Conservation (phyloP, 2,113 vertebrate genomes). For the Eulemur macaco region DNA sequence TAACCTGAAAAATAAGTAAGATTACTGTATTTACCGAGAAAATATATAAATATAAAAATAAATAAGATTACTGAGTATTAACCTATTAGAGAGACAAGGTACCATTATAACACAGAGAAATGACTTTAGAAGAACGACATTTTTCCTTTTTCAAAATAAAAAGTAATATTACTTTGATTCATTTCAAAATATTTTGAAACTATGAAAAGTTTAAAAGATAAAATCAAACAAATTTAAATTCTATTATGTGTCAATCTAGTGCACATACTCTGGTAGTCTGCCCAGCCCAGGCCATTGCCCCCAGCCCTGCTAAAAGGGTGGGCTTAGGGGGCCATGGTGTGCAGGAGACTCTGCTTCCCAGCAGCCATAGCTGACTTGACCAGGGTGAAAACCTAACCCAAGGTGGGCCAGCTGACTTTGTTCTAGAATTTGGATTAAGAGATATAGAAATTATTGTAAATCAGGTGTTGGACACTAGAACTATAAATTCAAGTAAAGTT, state of each 20-base stretch:
- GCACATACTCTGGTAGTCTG: neutral
- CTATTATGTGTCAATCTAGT: neutral
- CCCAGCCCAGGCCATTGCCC: neutral
- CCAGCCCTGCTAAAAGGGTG: neutral
- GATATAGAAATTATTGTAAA: neutral
- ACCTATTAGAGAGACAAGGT: neutral
- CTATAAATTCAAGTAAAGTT: neutral
- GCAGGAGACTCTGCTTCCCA: neutral
- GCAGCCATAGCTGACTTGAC: neutral
- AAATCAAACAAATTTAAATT: neutral
- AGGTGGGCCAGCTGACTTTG: neutral
- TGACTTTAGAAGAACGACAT: neutral
- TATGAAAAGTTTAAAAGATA: neutral
- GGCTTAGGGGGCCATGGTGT: neutral
- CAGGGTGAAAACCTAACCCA: neutral
- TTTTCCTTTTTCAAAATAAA: neutral
- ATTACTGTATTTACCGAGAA: neutral
- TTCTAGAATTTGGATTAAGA: neutral
- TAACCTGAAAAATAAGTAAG: slow-evolving; percentile 85
- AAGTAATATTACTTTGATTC: neutral
- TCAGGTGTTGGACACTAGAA: neutral
- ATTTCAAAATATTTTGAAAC: slow-evolving; percentile 18
- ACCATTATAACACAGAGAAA: neutral
- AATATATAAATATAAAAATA: neutral
- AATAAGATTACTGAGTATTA: slow-evolving; percentile 22